Evolutionary conservation across 2,888 invertebrate species (phyloP).

Genomic region (Agonopterix heracliana): DNA sequence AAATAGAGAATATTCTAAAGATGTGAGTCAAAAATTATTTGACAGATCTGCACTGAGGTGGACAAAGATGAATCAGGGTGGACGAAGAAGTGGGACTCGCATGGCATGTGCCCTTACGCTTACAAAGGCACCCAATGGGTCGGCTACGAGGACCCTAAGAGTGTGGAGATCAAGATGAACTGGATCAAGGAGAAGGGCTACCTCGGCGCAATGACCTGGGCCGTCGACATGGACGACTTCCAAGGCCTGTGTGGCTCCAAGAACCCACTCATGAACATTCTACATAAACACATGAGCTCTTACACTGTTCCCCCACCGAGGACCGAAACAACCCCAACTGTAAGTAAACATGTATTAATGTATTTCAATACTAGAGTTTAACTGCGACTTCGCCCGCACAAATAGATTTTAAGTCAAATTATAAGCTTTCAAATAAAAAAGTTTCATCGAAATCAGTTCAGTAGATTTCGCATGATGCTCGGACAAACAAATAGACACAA

Average conservation of each 20-base stretch:
- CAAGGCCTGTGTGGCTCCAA: conserved; percentile 86
- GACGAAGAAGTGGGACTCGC: conserved; percentile 90
- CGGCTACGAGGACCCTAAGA: conserved; percentile 89
- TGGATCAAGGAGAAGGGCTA: conserved; percentile 87
- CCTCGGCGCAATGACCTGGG: conserved; percentile 94
- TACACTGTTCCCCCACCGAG: conserved; percentile 82
- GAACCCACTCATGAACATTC: conserved; percentile 84
- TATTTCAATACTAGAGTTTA: too few species aligned
- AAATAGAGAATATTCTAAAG: too few species aligned
- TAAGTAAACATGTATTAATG: conserved; percentile 44
- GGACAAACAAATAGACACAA: too few species aligned
- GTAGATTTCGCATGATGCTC: too few species aligned
- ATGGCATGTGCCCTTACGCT: conserved; percentile 89
- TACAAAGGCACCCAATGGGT: conserved; percentile 94
- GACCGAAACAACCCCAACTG: conserved; percentile 80
- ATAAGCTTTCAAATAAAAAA: too few species aligned
- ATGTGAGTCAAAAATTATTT: conserved; percentile 5
- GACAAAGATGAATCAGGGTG: conserved; percentile 82
- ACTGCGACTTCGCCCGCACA: too few species aligned
- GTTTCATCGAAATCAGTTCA: too few species aligned
- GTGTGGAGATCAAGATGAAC: conserved; percentile 92
- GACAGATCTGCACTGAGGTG: conserved; percentile 86
- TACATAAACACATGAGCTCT: conserved; percentile 83
- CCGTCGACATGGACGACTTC: conserved; percentile 95
- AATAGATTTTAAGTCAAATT: too few species aligned